A percentile compares a stretch with the other conserved stretches of the same genome.
Conservation (phyloP, 2,797 vertebrate genomes). For the Myioborus melanocephalus region DNA sequence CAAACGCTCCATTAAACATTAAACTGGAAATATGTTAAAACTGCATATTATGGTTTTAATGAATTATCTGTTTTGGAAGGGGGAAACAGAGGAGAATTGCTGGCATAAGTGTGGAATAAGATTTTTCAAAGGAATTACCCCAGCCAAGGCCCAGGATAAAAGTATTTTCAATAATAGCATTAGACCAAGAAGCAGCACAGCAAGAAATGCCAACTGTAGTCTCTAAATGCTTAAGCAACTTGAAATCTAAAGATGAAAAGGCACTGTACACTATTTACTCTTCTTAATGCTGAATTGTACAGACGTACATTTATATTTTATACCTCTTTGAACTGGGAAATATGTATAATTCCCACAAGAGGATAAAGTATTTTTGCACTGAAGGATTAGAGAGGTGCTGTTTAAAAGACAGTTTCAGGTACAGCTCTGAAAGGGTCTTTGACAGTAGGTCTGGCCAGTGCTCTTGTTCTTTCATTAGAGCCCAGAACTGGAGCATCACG, state of each 20-base stretch:
- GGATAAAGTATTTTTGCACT: conserved; percentile 52
- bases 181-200: conserved; percentile 59
- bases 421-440: neutral
- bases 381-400: conserved; percentile 44
- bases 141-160: conserved; percentile 53
- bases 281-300: conserved; percentile 64
- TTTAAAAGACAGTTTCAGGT: conserved; percentile 43
- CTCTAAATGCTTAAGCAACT: conserved; percentile 65
- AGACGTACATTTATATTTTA: conserved; percentile 66
- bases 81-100: conserved; percentile 22
- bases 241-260: conserved; percentile 67
- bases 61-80: conserved; percentile 34
- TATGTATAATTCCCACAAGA: conserved; percentile 57
- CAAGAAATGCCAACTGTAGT: conserved; percentile 63
- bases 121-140: conserved; percentile 60
- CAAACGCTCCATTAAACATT: rapidly evolving
- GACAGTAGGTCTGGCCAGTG: neutral
- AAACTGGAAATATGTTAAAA: neutral
- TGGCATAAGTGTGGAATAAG: conserved; percentile 16
- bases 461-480: neutral
- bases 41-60: neutral
- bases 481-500: neutral
- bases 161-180: conserved; percentile 66
- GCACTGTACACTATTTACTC: conserved; percentile 58
- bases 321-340: conserved; percentile 59